These are phyloP conservation scores for Kryptopterus vitreolus DNA, from an alignment of 2,797 vertebrate genomes.

Conservation along the genomic window DNA sequence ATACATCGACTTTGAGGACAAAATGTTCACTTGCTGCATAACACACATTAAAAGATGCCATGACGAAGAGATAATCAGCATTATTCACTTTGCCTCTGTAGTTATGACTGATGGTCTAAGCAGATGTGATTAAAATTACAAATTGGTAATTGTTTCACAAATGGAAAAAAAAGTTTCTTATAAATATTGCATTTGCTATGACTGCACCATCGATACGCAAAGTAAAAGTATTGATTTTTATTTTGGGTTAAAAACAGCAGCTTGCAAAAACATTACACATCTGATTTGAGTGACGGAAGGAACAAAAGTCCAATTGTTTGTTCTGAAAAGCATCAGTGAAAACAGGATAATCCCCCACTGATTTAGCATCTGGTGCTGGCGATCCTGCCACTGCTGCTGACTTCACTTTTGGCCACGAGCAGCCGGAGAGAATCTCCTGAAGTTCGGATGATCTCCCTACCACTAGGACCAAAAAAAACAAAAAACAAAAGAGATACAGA, in stretches of 20 bases:
- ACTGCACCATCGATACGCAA: not conserved
- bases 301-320: not conserved
- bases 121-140: not conserved
- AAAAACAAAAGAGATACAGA: not conserved
- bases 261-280: not conserved
- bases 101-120: too few relatives aligned
- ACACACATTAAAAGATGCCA: too few relatives aligned
- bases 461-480: constrained; percentile 59
- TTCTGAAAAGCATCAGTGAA: constrained; percentile 20
- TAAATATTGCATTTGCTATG: not conserved
- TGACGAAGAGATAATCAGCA: too few relatives aligned
- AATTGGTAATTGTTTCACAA: not conserved
- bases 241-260: not conserved
- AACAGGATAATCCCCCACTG: not conserved
- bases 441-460: constrained; percentile 74
- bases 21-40: too few relatives aligned
- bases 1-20: too few relatives aligned
- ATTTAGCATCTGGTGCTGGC: constrained; percentile 59
- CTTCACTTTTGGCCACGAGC: constrained; percentile 73
- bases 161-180: not conserved
- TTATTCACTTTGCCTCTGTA: too few relatives aligned
- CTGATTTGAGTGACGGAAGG: not conserved
- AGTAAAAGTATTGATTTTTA: not conserved
- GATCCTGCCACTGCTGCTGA: constrained; percentile 39
- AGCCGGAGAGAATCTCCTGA: constrained; percentile 70